Base-by-base conservation (phyloP, 1,140 invertebrate species). In the Piezodorus guildinii region DNA sequence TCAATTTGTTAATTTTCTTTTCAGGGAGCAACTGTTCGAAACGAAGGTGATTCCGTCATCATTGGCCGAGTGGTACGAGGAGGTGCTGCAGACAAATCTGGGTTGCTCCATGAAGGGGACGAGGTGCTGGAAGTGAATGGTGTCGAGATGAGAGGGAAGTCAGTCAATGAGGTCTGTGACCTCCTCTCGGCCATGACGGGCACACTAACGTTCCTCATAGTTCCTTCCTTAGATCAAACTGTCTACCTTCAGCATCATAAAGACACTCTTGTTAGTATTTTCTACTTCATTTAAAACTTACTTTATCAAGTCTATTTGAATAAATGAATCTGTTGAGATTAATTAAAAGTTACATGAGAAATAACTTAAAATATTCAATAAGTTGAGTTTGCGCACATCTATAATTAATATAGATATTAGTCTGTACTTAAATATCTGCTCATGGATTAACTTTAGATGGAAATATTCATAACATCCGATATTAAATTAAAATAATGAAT, bases 101-200 rank as follows among this genome's bases (percentile, higher is more conserved):
- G 94, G 5, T 77, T 97, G 1, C 76, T 99, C 46, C 93, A 96
- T 73, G 94, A 97, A 77, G 93, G 94, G 21, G 95, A 98, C 74
- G 95, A 98, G 77, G 91, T 98, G 27, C 78, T 98, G 8, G 95
- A 98, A 76, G 92, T 98, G 14, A 97, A 98, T 76, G 92, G 91
- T 9, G 86, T 96, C 49, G 88, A 93, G 72, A 89, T 98, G 88
- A 83, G 94, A 64, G 94, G 95, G 63, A 97, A 96, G 76, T 90
- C 90, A 65, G 91, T 99, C 65, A 94, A 97, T 77, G 93, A 98
- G 74, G 95, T 99, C 68, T 98, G 94, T 78, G 92, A 96, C 74
- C 85, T 98, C 70, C 78, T 99, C 66, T 88, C 91, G 64, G 85
- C 85, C 65, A 94, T 97, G 89, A 88, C 88, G 69, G 94, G 95